phyloP scores from a whole-genome alignment of 1,140 invertebrate genomes.

The Drosophila eugracilis region DNA sequence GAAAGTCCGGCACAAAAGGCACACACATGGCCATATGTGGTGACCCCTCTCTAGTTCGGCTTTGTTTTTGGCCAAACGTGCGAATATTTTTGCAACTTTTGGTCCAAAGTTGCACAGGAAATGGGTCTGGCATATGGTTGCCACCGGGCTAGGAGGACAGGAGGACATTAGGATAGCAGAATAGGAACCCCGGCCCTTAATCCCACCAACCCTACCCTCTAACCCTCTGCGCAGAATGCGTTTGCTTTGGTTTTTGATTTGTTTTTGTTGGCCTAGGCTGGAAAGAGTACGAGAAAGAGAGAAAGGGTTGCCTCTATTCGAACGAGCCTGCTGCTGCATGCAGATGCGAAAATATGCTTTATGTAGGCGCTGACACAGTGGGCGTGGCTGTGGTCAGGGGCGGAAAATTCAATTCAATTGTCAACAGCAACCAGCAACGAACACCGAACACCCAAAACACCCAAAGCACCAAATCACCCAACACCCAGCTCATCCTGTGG shows the following conservation, averaged over 20 bases:
- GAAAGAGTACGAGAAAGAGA: neutral
- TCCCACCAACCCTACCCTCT: constrained; percentile 10
- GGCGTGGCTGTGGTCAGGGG: constrained; percentile 49
- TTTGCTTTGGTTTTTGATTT: constrained; percentile 52
- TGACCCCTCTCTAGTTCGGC: constrained; percentile 22
- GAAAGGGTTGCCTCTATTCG: constrained; percentile 16
- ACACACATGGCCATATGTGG: constrained; percentile 43
- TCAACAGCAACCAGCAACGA: constrained; percentile 61
- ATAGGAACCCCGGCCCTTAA: constrained; percentile 32
- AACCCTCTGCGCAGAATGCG: constrained; percentile 2
- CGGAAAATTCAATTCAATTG: constrained; percentile 83
- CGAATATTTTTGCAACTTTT: constrained; percentile 82
- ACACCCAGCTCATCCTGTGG: constrained; percentile 24
- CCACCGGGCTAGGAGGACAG: constrained; percentile 34
- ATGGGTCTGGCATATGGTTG: constrained; percentile 68
- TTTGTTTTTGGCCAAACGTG: constrained; percentile 79
- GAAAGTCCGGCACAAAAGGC: constrained; percentile 61
- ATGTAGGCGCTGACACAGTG: constrained; percentile 62
- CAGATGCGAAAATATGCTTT: constrained; percentile 77
- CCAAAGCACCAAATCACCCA: constrained; percentile 17
- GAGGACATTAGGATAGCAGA: constrained; percentile 3
- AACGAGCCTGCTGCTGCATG: constrained; percentile 59
- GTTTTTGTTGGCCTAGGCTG: constrained; percentile 58
- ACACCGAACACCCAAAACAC: constrained; percentile 16
- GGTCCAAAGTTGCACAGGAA: constrained; percentile 79